A percentile compares a stretch with the other conserved stretches of the same genome.
These are phyloP conservation scores for Rhabdornis inornatus DNA, from an alignment of 2,113 vertebrate species.

Conservation along the genomic window DNA sequence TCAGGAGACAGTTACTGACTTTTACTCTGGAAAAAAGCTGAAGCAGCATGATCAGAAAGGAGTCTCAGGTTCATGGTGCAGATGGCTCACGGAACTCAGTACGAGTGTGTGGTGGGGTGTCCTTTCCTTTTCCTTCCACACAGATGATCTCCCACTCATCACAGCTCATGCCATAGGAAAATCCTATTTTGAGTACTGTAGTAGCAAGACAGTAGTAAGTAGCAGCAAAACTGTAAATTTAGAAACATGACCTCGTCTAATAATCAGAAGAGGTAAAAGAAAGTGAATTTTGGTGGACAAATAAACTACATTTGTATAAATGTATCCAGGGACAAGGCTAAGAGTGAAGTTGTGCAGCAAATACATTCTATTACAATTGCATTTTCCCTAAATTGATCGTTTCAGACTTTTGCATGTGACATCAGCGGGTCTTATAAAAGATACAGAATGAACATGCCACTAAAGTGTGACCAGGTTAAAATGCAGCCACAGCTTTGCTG, in stretches of 20 bases:
- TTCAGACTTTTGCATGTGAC: not conserved
- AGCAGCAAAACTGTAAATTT: not conserved
- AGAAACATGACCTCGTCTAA: not conserved
- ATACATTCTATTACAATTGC: not conserved
- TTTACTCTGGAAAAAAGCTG: not conserved
- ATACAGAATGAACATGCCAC: not conserved
- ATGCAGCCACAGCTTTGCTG: not conserved
- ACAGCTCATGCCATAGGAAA: not conserved
- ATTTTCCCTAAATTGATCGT: not conserved
- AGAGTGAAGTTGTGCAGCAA: not conserved
- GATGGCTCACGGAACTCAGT: not conserved
- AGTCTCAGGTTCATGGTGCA: not conserved
- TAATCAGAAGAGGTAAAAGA: not conserved
- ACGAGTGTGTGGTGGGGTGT: fast-evolving
- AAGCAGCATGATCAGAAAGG: not conserved
- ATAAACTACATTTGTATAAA: not conserved
- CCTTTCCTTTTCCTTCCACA: not conserved
- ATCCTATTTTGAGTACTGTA: not conserved
- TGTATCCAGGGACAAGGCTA: not conserved
- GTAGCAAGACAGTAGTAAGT: not conserved
- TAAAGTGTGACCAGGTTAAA: not conserved
- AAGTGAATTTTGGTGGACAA: not conserved
- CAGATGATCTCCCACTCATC: not conserved
- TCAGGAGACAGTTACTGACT: not conserved
- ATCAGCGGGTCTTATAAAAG: not conserved